Evolutionary conservation across 2,888 invertebrate genomes (phyloP), one percentile per base, ranked within the genome.

Genomic region (Agrenia bidenticulata): DNA sequence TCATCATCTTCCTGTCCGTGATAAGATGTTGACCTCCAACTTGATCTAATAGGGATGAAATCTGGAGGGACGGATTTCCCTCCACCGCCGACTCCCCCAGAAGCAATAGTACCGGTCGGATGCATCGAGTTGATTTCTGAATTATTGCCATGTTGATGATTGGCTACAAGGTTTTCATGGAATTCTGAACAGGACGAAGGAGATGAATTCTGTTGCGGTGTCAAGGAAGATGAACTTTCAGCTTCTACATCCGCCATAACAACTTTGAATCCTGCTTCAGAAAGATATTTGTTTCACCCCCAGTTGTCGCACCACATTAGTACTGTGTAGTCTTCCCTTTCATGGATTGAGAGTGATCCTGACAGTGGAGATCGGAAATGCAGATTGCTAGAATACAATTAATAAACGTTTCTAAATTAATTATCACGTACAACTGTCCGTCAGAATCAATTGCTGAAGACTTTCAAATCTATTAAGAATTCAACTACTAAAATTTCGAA

Each of bases 21-120:
- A n/a, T 63, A 62, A 13, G 67, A 67, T n/a, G 67, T 60, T 5
- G 67, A 67, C 27, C 69, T 64, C 69, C 69, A 70, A 60, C 69
- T 70, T 42, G 69, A 70, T 42, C 69, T 66, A 39, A 70, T 62
- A 9, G 69, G 69, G 7, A 70, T 66, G 53, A 70, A 70, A 56
- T 70, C 69, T n/a, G 69, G 69, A n/a, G 69, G 69, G 15, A 70
- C 66, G 15, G 66, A 67, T 15, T 66, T 66, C 56, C 61, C 63
- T 49, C 60, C 63, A 60, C 58, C 59, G 13, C 42, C 49, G 27
- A 13, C 23, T 15, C 15, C n/a, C 21, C 51, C 51, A 19, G 45
- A 45, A 11, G n/a, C 45, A 5, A 17, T 15, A n/a, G 32, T 11
- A 32, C 32, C 32, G 32, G 32, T 32, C 32, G 32, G 11, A 32